Evolutionary conservation across 2,113 vertebrate species (phyloP), one percentile per base, ranked within the genome.

Genomic region (Scytalopus superciliaris): DNA sequence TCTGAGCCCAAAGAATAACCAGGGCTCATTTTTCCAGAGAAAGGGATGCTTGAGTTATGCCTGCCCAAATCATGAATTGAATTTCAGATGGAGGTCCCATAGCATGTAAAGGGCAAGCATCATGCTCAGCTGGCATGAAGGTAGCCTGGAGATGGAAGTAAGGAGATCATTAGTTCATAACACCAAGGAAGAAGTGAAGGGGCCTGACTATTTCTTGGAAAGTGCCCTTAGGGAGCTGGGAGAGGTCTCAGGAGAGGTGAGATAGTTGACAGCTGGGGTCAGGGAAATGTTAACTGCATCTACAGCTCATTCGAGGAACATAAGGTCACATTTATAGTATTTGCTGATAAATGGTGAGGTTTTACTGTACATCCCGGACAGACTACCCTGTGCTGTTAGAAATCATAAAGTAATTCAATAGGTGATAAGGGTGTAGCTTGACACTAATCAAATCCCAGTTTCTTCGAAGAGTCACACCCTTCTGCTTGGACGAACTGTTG

Each of bases 271-370:
- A 84, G 49, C 84, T 10, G 17, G 64, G 68, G 76, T 84, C 82
- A 81, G 47, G 56, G 83, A 93, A 96, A 92, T 10, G 23, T 42
- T 44, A 95, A 59, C 67, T 57, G 55, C 35, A 28, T 47, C 76
- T 55, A n/a, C 27, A 94, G 39, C 79, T 94, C 92, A 78, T 84
- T 92, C 10, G 28, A 97, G 89, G 89, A 95, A 94, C 68, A 18
- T 53, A 95, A 88, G 90, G 85, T 90, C 85, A 74, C 52, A 64
- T 92, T 84, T 88, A 81, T 19, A 84, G 60, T 37, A 90, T 80
- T 67, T 86, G 83, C 52, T 89, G 79, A 86, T 84, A 68, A 90
- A 74, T n/a, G 44, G 63, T 4, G 8, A 91, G 74, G 68, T 86
- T 92, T 88, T 70, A 64, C 49, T 60, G 35, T 49, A 53, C 44